Percentiles rank a stretch among this genome's conserved stretches.
phyloP scores from a whole-genome alignment of 2,797 vertebrate genomes.

The Mastacembelus armatus region DNA sequence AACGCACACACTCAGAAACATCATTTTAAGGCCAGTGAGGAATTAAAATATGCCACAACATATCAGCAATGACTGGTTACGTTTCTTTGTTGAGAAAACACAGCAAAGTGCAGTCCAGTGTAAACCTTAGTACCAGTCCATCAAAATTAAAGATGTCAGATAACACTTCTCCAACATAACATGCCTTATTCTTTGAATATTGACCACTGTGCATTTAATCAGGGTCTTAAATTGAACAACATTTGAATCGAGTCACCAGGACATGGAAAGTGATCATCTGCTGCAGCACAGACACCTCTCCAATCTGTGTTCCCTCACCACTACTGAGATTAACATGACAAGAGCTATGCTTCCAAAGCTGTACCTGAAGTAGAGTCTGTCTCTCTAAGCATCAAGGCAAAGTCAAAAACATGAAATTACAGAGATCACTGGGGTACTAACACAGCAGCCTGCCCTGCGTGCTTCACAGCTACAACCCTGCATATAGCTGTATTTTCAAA shows the following conservation, averaged over 20 bases:
- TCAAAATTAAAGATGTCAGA: neutral
- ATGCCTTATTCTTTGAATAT: neutral
- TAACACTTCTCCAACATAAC: neutral
- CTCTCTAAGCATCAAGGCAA: constrained; percentile 14
- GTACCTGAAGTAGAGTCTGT: constrained; percentile 8
- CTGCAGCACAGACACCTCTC: neutral
- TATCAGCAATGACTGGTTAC: neutral
- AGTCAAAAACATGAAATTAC: constrained; percentile 12
- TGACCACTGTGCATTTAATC: neutral
- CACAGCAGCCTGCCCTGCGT: constrained; percentile 8
- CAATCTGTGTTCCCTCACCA: constrained; percentile 8
- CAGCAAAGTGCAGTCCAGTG: neutral
- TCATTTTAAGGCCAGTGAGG: neutral
- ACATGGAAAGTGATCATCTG: neutral
- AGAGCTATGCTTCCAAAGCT: neutral
- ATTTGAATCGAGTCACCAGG: constrained; percentile 3
- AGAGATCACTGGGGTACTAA: constrained; percentile 12
- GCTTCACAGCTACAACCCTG: constrained; percentile 14
- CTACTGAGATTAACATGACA: constrained; percentile 7
- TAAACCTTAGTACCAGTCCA: neutral
- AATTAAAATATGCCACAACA: neutral
- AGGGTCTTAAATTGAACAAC: neutral
- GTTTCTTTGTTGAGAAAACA: neutral
- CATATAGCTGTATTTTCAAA: constrained; percentile 17
- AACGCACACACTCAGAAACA: too few relatives aligned